These are phyloP conservation scores for Anniella stebbinsi DNA, from an alignment of 2,797 vertebrate genomes.

Conservation along the genomic window DNA sequence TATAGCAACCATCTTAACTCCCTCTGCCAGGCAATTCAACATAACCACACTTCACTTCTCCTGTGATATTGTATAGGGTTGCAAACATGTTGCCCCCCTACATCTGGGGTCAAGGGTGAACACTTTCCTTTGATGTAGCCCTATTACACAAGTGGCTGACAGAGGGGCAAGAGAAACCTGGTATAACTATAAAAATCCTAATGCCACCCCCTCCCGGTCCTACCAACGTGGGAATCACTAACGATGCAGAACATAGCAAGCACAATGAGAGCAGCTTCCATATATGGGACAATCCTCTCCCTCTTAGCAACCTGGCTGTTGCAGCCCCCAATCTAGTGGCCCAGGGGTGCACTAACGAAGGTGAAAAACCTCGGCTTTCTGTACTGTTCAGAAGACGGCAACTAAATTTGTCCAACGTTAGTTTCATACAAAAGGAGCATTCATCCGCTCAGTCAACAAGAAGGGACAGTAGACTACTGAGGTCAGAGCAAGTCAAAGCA, in stretches of 20 bases:
- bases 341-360: not conserved
- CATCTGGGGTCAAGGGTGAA: not conserved
- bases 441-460: not conserved
- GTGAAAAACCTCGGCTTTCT: not conserved
- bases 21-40: not conserved
- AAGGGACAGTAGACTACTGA: accelerated
- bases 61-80: not conserved
- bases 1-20: not conserved
- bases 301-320: not conserved
- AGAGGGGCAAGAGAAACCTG: not conserved
- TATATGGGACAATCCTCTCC: not conserved
- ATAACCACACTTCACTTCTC: not conserved
- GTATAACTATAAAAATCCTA: not conserved
- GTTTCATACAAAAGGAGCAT: not conserved
- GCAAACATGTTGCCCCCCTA: not conserved
- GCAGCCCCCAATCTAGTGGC: not conserved
- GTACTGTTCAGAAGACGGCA: not conserved
- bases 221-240: not conserved
- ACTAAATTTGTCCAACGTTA: conserved; percentile 4
- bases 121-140: not conserved
- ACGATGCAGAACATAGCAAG: not conserved
- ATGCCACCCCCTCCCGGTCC: too few relatives aligned
- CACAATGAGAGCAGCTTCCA: not conserved
- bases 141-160: too few relatives aligned
- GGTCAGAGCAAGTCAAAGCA: not conserved